phyloP scores from a whole-genome alignment of 2,797 vertebrate genomes.

The Picus viridis region DNA sequence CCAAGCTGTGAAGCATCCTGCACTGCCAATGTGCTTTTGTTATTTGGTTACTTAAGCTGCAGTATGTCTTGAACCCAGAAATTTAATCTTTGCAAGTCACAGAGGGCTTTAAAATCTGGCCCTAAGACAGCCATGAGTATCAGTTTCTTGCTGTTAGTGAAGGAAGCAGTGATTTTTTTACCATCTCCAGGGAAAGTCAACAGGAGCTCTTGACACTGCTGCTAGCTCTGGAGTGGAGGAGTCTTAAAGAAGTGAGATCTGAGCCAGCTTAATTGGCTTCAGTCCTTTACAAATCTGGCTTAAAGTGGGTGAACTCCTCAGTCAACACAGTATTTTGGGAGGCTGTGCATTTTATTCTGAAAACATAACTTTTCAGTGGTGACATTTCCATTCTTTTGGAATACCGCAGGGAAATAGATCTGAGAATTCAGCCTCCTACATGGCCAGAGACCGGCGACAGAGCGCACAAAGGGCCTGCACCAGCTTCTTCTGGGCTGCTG shows the following conservation, averaged over 20 bases:
- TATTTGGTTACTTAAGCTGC: neutral
- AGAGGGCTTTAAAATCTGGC: neutral
- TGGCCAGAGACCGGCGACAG: neutral
- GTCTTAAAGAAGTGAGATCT: neutral
- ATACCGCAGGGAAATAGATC: constrained; percentile 18
- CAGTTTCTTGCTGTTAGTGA: neutral
- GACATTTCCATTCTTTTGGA: constrained; percentile 30
- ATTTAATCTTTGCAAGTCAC: neutral
- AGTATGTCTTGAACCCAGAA: neutral
- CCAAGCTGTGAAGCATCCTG: constrained; percentile 16
- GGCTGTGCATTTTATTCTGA: constrained; percentile 16
- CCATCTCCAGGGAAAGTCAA: neutral
- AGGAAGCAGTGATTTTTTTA: neutral
- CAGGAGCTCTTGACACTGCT: constrained; percentile 4
- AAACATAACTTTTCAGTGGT: neutral
- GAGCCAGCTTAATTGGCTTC: constrained; percentile 19
- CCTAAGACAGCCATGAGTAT: neutral
- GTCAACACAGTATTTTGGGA: constrained; percentile 44
- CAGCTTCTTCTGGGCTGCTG: neutral
- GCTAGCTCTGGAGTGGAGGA: neutral
- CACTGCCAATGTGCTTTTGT: neutral
- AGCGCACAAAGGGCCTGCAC: neutral
- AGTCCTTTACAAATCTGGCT: constrained; percentile 11
- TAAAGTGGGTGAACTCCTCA: constrained; percentile 33
- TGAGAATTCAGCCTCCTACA: constrained; percentile 14